Evolutionary conservation across 2,113 vertebrate species (phyloP), one percentile per base, ranked within the genome.

Genomic region (Hypomesus transpacificus): DNA sequence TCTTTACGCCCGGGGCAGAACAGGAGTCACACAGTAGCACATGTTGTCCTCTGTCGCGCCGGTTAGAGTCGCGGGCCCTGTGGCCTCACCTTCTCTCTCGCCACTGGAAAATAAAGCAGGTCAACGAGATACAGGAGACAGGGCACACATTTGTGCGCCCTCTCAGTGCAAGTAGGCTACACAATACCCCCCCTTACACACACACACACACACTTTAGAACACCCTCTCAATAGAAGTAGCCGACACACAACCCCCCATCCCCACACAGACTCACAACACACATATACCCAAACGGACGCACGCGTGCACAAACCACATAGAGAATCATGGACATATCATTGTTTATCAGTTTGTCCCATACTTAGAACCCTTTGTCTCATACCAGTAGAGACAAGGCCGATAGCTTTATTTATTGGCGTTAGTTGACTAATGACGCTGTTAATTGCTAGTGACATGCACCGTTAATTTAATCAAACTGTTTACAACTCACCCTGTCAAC

Each of bases 391-490:
- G 66, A 73, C 64, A 52, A 50, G 34, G 65, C n/a, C 46, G 51
- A 62, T 28, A 56, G 65, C 70, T 66, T 72, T n/a, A 50, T 68
- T 74, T 66, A 63, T 64, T 56, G 1, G 67, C 71, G 53, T 86
- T 84, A 75, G 86, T 85, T 91, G 91, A 91, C 78, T 89, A 91
- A 91, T 91, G 89, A 86, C 74, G 75, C 82, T 78, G 77, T 84
- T 91, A 90, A 91, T 92, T 87, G 88, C 72, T 66, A 70, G 74
- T 83, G 91, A 83, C 89, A 87, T 82, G 78, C 79, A 74, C 71
- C 61, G 76, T 88, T 90, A 89, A 91, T 91, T 88, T 84, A 91
- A 91, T 91, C 86, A 86, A 87, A 88, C 79, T 89, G 85, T 91
- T 91, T 86, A 89, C 89, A 87, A 86, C 86, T 85, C 85, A 77